Evolutionary conservation across 2,797 vertebrate species (phyloP).

Genomic region (Astyanax mexicanus): DNA sequence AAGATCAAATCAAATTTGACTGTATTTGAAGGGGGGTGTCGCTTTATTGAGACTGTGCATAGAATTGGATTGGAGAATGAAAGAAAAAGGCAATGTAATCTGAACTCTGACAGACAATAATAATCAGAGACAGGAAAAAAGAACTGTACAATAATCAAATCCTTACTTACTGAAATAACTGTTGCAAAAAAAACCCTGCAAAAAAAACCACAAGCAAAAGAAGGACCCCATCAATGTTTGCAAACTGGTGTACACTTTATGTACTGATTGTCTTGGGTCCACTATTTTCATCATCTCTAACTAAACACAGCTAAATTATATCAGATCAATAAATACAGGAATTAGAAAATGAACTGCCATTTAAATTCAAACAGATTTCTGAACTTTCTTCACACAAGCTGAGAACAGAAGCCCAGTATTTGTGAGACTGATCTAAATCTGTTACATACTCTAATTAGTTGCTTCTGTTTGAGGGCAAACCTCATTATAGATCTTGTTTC

Average conservation of each 20-base stretch:
- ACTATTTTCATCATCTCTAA: neutral
- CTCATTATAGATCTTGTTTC: neutral
- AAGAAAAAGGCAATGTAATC: conserved; percentile 12
- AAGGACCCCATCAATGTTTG: neutral
- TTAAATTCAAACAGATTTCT: neutral
- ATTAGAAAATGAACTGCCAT: no score
- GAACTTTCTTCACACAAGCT: neutral
- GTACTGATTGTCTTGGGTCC: neutral
- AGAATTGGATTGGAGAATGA: neutral
- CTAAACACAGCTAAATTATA: neutral
- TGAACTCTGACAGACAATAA: neutral
- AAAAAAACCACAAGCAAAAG: neutral
- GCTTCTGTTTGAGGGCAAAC: neutral
- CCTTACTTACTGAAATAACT: no score
- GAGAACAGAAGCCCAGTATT: neutral
- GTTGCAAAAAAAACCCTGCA: no score
- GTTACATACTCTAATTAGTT: conserved; percentile 1
- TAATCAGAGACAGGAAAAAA: neutral
- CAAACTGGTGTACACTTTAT: neutral
- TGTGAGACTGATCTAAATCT: neutral
- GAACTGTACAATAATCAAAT: no score
- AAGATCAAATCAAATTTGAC: conserved; percentile 40
- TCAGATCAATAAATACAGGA: no score
- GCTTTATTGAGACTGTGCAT: conserved; percentile 14
- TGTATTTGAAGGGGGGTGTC: conserved; percentile 7